Conservation (phyloP, 1,140 invertebrate species). For the Lutraria rhynchaena region DNA sequence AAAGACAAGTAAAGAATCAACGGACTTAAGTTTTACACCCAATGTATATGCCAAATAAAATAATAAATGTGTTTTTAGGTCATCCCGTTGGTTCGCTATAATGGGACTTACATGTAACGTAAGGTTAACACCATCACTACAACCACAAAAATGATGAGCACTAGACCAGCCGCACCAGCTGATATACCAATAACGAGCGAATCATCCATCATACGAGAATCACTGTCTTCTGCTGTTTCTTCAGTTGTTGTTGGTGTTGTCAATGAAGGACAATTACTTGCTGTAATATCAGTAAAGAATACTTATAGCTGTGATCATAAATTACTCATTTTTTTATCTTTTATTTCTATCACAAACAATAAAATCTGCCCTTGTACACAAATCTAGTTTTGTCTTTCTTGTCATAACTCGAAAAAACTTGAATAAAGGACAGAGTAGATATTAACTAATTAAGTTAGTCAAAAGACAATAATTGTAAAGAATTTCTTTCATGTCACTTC, state of each 20-base stretch:
- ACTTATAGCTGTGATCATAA: no score
- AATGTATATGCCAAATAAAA: not conserved
- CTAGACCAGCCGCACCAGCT: constrained; percentile 31
- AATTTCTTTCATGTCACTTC: no score
- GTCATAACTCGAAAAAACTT: no score
- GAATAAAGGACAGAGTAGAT: no score
- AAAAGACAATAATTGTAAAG: no score
- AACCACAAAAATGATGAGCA: constrained; percentile 20
- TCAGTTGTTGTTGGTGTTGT: constrained; percentile 1
- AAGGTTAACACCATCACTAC: constrained; percentile 15
- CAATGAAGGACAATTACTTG: constrained; percentile 5
- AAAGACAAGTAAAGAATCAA: not conserved
- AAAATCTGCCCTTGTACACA: no score
- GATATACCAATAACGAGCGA: constrained; percentile 39
- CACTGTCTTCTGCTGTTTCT: not conserved
- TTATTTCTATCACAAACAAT: no score
- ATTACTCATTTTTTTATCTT: no score
- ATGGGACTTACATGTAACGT: constrained; percentile 27
- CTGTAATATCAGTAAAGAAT: constrained; percentile 34
- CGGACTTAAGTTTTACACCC: not conserved
- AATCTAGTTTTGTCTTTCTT: no score
- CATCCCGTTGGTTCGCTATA: no score
- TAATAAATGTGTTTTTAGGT: no score
- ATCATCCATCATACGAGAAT: constrained; percentile 12
- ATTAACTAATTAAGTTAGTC: no score